Evolutionary conservation across 2,797 vertebrate species (phyloP), one percentile per base, ranked within the genome.

Genomic region (Argya squamiceps): DNA sequence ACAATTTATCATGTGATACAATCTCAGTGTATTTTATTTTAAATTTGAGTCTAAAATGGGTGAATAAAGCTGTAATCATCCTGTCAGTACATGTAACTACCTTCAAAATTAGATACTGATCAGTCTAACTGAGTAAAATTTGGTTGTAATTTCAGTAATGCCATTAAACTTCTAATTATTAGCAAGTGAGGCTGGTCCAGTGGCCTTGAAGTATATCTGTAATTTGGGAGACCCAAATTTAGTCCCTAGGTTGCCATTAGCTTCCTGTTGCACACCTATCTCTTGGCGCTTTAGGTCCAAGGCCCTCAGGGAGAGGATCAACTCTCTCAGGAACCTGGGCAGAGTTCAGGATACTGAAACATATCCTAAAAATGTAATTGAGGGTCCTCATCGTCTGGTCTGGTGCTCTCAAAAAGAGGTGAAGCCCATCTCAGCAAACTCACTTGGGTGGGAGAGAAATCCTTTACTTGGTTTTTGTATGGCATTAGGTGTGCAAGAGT

Each of bases 11-110:
- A 92, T 94, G 77, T 96, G 95, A 87, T 91, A 88, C 55, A 84
- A 97, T 90, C 90, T 94, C 90, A 64, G 60, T 94, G 76, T 92
- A 90, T 94, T 96, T 96, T 95, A 96, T 93, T 95, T 94, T 91
- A 94, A 96, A 89, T 91, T 84, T 87, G 64, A 95, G 86, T 83
- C 86, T 89, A 94, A 96, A 97, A 96, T 3, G 71, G 55, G 41
- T 92, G 95, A 96, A 92, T 93, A 96, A 95, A 96, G 95, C 94
- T 91, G 74, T 94, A 96, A 95, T 96, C 86, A 95, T 94, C 80
- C 56, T 97, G 96, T 96, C 96, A 96, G 92, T 64, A 83, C 86
- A 96, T 84, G 43, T 94, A 97, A 80, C 88, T 94, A 77, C 92
- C 89, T 92, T 95, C 86, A 93, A 77, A 96, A 92, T 96, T 93